Evolutionary conservation across 2,113 vertebrate species (phyloP).

Genomic region (Falcunculus frontatus): DNA sequence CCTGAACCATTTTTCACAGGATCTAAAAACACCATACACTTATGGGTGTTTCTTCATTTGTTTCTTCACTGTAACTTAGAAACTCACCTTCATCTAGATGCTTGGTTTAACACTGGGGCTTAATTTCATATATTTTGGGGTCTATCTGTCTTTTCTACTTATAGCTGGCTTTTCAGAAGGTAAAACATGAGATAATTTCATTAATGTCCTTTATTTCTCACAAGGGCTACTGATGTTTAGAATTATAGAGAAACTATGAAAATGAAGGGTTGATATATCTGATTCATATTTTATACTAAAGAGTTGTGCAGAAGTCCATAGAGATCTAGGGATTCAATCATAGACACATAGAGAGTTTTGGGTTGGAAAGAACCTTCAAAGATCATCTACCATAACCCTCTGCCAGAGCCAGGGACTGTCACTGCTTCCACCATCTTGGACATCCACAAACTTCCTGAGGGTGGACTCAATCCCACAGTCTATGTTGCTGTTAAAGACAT

Average conservation of each 20-base stretch:
- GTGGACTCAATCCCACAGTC: not conserved
- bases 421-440: not conserved
- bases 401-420: not conserved
- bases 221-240: not conserved
- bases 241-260: not conserved
- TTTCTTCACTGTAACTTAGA: not conserved
- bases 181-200: not conserved
- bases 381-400: accelerated
- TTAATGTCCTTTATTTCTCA: not conserved
- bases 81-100: not conserved
- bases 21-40: not conserved
- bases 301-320: not conserved
- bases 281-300: not conserved
- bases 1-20: not conserved
- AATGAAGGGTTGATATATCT: not conserved
- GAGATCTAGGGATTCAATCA: not conserved
- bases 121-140: not conserved
- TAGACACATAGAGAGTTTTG: accelerated
- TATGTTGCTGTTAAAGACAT: not conserved
- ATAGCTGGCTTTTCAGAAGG: not conserved
- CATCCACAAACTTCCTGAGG: not conserved
- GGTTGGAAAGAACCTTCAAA: not conserved
- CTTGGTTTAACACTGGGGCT: not conserved
- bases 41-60: not conserved
- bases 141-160: not conserved